Evolutionary conservation across 2,888 invertebrate species (phyloP).

Genomic region (Chrysodeixis includens): DNA sequence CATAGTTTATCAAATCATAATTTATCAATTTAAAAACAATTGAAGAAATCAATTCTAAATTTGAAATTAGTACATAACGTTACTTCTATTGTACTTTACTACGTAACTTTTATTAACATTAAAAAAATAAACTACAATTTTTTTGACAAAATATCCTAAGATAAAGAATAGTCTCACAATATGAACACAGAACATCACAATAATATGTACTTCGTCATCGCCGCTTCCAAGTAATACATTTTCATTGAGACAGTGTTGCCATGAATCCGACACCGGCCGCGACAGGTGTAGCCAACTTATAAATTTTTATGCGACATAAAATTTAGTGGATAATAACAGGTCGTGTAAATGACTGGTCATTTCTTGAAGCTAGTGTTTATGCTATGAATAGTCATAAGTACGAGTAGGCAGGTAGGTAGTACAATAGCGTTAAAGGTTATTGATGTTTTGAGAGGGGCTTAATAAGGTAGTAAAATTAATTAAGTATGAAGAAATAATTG

Average conservation of each 20-base stretch:
- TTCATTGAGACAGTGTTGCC: constrained; percentile 22
- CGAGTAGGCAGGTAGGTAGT: background rate
- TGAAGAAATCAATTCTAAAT: too few species aligned
- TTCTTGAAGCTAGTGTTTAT: constrained; percentile 22
- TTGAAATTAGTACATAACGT: too few species aligned
- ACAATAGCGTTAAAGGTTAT: constrained; percentile 14
- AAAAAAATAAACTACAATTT: too few species aligned
- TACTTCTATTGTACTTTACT: too few species aligned
- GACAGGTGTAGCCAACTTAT: constrained; percentile 55
- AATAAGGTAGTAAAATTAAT: too few species aligned
- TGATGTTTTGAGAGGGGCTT: background rate
- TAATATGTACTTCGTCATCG: background rate
- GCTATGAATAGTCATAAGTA: constrained; percentile 30
- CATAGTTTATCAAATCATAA: too few species aligned
- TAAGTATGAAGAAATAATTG: too few species aligned
- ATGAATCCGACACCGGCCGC: constrained; percentile 25
- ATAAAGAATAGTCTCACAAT: constrained; percentile 7
- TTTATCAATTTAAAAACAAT: too few species aligned
- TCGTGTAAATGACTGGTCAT: constrained; percentile 18
- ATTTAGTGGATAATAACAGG: constrained; percentile 41
- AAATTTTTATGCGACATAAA: constrained; percentile 53
- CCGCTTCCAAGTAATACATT: constrained; percentile 23
- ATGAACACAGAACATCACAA: constrained; percentile 8
- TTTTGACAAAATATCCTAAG: background rate
- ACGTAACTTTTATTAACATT: too few species aligned